Base-by-base conservation (phyloP, 2,888 invertebrate genomes). In the Stenodema calcarata region DNA sequence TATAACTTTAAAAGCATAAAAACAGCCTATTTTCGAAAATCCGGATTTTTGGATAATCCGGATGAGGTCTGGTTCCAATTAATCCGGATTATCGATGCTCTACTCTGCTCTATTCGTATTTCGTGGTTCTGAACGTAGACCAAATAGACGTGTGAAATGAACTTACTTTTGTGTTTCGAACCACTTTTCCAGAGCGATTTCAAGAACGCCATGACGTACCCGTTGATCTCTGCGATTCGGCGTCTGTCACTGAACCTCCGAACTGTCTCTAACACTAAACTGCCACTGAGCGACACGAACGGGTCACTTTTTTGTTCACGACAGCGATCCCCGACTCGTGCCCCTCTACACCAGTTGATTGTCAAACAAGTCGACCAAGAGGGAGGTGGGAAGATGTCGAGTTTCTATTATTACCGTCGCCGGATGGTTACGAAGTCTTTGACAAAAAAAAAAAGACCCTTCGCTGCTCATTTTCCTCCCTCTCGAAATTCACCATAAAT, bases 131-230 rank as follows among this genome's bases (percentile, higher is more conserved):
- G n/a, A n/a, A n/a, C n/a, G n/a, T n/a, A n/a, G n/a, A n/a, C n/a
- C n/a, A 35, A 35, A 35, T 35, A 7, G 7, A 7, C 35, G 2
- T 35, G 7, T 4, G 35, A 35, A 35, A 35, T 35, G 35, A 16
- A 88, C 88, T 88, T 44, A 88, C 88, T 88, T 86, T 88, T 88
- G 75, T 88, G 88, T 80, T 88, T 88, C 3, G 87, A 50, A 41
- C 87, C 81, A 54, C 86, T 86, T 80, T 87, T 87, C 87, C 84
- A 87, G 14, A 88, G 62, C 30, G 88, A 42, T 81, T 88, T 88
- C 41, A 88, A 83, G 76, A 88, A 88, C 50, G 88, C 86, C 88
- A 88, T 88, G 76, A 42, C 73, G 18, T 9, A 9, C 35, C 35
- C 16, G 70, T 35, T 30, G 35, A 28, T 50, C 69, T 70, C 18